These are phyloP conservation scores for Chironomus tentans DNA, from an alignment of 2,888 invertebrate genomes.

Conservation along the genomic window DNA sequence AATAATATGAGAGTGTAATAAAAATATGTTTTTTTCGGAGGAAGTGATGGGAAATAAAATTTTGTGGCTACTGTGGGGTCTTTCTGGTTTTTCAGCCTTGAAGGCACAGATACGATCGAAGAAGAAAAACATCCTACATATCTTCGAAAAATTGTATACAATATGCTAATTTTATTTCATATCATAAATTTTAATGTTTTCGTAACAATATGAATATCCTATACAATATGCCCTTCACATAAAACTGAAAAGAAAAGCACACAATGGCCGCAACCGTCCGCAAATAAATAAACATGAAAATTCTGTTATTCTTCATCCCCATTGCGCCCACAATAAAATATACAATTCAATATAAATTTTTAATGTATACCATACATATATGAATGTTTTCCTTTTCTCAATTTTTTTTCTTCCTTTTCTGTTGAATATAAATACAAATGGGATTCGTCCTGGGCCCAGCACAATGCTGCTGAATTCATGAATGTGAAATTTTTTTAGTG, in stretches of 20 bases:
- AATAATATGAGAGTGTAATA: background rate
- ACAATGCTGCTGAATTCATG: no score
- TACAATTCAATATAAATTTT: slow-evolving; percentile 5
- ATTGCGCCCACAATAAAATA: background rate
- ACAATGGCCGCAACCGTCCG: slow-evolving; percentile 27
- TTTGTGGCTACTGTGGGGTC: background rate
- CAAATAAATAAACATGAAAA: slow-evolving; percentile 25
- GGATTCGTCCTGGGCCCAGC: background rate
- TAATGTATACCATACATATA: background rate
- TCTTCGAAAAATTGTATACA: background rate
- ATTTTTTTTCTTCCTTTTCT: background rate
- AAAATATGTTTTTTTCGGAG: background rate
- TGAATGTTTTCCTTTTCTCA: background rate
- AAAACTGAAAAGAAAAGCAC: background rate
- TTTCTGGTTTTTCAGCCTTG: background rate
- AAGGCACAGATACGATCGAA: no score
- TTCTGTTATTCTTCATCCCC: background rate
- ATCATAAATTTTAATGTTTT: slow-evolving; percentile 24
- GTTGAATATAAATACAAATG: background rate
- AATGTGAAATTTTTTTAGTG: no score
- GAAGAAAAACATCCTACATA: background rate
- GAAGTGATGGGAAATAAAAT: background rate
- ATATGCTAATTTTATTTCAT: slow-evolving; percentile 26
- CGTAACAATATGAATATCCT: slow-evolving; percentile 7
- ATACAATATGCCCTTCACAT: background rate